These are phyloP conservation scores for Myrmecobius fasciatus DNA, from an alignment of 2,113 vertebrate species.

Conservation along the genomic window DNA sequence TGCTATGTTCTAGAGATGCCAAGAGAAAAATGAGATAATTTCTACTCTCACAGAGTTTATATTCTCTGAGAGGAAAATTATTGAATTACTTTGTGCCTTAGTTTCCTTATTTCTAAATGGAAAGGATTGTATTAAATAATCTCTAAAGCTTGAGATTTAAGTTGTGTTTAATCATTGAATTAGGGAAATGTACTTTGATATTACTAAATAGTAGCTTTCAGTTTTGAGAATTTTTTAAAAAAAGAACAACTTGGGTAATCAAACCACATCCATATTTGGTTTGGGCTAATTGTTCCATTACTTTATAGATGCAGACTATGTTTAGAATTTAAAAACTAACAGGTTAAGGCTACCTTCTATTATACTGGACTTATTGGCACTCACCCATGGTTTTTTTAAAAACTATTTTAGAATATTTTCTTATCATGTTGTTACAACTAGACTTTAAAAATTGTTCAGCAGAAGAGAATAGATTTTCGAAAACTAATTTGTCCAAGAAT, in stretches of 20 bases:
- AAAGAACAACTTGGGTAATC: neutral
- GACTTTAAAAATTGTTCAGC: constrained; percentile 43
- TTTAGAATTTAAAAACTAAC: neutral
- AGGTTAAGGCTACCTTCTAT: neutral
- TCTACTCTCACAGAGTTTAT: neutral
- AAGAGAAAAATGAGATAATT: neutral
- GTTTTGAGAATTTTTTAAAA: neutral
- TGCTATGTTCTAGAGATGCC: neutral
- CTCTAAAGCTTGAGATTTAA: neutral
- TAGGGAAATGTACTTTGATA: neutral
- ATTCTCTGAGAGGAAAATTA: neutral
- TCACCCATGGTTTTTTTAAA: neutral
- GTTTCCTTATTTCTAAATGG: neutral
- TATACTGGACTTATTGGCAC: neutral
- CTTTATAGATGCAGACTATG: neutral
- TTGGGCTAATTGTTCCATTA: neutral
- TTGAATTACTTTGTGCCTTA: neutral
- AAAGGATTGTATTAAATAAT: neutral
- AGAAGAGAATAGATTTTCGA: constrained; percentile 49
- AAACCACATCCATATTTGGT: neutral
- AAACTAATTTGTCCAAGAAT: constrained; percentile 59
- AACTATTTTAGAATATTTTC: neutral
- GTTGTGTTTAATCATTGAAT: neutral
- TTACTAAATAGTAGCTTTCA: neutral
- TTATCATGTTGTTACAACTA: neutral